Evolutionary conservation across 1,140 invertebrate genomes (phyloP).

Genomic region (Arion vulgaris): DNA sequence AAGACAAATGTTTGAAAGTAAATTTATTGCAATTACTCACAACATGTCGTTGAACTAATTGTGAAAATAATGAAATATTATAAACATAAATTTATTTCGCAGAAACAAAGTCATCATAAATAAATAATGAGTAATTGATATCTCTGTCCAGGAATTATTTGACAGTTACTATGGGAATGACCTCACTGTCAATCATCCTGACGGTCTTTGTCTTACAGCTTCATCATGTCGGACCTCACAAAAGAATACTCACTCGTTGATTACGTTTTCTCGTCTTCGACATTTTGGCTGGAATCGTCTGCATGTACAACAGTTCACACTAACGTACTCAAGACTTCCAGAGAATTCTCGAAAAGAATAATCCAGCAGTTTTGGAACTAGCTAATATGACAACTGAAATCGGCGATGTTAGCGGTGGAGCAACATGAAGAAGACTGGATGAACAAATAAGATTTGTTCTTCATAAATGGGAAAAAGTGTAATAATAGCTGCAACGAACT

Average conservation of each 20-base stretch:
- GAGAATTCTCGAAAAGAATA: background rate
- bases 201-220: conserved; percentile 73
- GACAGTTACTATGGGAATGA: too few relatives aligned
- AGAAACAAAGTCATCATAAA: too few relatives aligned
- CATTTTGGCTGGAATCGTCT: conserved; percentile 48
- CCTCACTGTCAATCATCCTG: too few relatives aligned
- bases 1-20: too few relatives aligned
- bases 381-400: background rate
- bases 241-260: conserved; percentile 67
- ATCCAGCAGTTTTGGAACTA: too few relatives aligned
- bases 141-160: too few relatives aligned
- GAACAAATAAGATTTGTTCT: background rate
- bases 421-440: too few relatives aligned
- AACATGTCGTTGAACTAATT: too few relatives aligned
- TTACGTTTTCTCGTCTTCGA: conserved; percentile 52
- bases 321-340: conserved; percentile 14
- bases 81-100: too few relatives aligned
- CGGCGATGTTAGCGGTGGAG: background rate
- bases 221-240: conserved; percentile 70
- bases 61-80: too few relatives aligned
- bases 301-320: conserved; percentile 39
- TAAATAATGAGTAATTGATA: too few relatives aligned
- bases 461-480: background rate
- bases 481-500: conserved; percentile 15
- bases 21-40: too few relatives aligned